Base-by-base conservation (phyloP, 2,113 vertebrate genomes). In the Oreochromis niloticus region DNA sequence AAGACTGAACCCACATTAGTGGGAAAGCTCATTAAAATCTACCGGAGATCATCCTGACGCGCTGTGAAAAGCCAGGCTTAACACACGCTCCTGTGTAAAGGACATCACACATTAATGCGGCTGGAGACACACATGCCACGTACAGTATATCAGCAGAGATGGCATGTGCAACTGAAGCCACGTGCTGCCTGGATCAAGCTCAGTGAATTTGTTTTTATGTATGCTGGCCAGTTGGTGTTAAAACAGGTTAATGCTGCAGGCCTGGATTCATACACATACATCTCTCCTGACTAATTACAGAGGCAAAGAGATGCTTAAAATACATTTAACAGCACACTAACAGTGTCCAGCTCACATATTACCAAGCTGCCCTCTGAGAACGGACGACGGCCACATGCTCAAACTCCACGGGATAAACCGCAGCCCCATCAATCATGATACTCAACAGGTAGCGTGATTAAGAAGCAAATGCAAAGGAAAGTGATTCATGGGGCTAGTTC, bases 11-110 rank as follows among this genome's bases (percentile, higher is more conserved):
- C 75, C 89, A 94, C 93, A 92, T 94, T 93, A 94, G 91, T 78
- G 84, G 85, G 81, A 94, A 94, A 95, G 95, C 93, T 95, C 91
- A 95, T 95, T 95, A 95, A 94, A 82, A 92, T 92, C 59, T 75
- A 90, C 89, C 68, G 59, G 85, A 92, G 94, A 95, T 94, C 90
- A 94, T 94, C 90, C 92, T 93, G 93, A 94, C 90, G 90, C 88
- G 88, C 95, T 91, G 94, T 95, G 93, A 94, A 95, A 95, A 95
- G 89, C 94, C 91, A 27, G 88, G 94, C 92, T 95, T 94, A 94
- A 88, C 93, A 92, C 92, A 93, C 93, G 91, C 91, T 91, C 71
- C 89, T 32, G 88, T 88, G 91, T 88, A 78, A 84, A 82, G 88
- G 88, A 89, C 86, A 85, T 63, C 63, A 3, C 84, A 88, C 90